phyloP scores from a whole-genome alignment of 2,888 invertebrate genomes.

The Serripes groenlandicus region DNA sequence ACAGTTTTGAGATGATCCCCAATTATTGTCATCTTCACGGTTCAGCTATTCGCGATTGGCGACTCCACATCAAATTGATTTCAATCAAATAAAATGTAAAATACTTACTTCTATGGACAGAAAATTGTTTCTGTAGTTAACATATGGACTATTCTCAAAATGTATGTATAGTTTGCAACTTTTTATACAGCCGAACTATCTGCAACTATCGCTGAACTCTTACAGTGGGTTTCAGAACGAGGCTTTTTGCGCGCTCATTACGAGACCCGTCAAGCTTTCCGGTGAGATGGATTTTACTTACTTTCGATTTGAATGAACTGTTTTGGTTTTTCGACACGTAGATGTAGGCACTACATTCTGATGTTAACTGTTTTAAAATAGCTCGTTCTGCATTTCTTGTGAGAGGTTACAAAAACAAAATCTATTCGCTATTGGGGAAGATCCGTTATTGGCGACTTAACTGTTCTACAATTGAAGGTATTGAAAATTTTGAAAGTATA shows the following conservation, averaged over 20 bases:
- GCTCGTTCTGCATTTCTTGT: background rate
- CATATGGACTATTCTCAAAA: background rate
- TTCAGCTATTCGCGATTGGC: too few species aligned
- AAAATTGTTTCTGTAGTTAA: background rate
- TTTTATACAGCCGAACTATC: background rate
- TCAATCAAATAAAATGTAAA: background rate
- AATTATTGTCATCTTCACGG: too few species aligned
- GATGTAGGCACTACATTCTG: background rate
- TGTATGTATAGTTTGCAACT: background rate
- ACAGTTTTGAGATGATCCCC: too few species aligned
- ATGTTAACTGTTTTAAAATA: background rate
- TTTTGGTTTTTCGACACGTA: background rate
- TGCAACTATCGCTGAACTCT: background rate
- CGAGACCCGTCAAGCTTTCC: background rate
- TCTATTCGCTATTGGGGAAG: background rate
- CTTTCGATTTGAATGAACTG: background rate
- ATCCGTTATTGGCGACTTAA: background rate
- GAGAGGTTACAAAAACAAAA: background rate
- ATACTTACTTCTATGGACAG: background rate
- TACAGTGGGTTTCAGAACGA: background rate
- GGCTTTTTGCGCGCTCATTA: background rate
- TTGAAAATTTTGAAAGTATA: too few species aligned
- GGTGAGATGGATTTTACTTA: background rate
- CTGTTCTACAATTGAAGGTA: too few species aligned
- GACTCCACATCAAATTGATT: too few species aligned